Conservation (phyloP, 2,113 vertebrate species). For the Bagarius yarrelli region DNA sequence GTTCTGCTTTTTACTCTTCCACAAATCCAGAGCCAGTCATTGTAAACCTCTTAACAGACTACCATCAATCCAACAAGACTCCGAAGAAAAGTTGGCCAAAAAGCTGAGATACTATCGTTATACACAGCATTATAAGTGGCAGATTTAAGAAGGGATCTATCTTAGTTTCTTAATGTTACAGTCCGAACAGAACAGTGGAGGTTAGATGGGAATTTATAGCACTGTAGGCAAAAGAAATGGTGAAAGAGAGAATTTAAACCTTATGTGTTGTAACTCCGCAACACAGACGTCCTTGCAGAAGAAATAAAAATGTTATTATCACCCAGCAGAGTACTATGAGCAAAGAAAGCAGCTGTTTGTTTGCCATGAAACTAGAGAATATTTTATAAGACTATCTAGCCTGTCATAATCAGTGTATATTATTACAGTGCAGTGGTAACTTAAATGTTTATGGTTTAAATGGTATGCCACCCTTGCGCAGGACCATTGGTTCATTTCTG, state of each 20-base stretch:
- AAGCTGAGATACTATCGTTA: neutral
- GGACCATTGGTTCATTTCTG: too few species aligned
- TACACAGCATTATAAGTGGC: neutral
- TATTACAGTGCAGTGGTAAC: too few species aligned
- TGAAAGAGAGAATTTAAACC: neutral
- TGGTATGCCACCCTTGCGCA: too few species aligned
- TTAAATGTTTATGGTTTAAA: too few species aligned
- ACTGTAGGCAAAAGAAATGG: neutral
- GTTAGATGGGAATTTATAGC: conserved; percentile 10
- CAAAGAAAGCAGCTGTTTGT: neutral
- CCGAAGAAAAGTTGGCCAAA: neutral
- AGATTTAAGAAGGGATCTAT: conserved; percentile 1
- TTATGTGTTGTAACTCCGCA: neutral
- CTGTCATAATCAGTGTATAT: neutral
- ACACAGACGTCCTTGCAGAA: neutral
- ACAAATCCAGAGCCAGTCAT: conserved; percentile 8
- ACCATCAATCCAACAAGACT: conserved; percentile 6
- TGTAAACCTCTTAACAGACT: neutral
- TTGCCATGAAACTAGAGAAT: neutral
- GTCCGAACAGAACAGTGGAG: neutral
- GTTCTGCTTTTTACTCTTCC: neutral
- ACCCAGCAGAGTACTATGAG: neutral
- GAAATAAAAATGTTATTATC: neutral
- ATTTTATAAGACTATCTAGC: neutral
- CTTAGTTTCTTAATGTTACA: neutral